phyloP scores from a whole-genome alignment of 2,888 invertebrate species.

The Tetrapedia diversipes region DNA sequence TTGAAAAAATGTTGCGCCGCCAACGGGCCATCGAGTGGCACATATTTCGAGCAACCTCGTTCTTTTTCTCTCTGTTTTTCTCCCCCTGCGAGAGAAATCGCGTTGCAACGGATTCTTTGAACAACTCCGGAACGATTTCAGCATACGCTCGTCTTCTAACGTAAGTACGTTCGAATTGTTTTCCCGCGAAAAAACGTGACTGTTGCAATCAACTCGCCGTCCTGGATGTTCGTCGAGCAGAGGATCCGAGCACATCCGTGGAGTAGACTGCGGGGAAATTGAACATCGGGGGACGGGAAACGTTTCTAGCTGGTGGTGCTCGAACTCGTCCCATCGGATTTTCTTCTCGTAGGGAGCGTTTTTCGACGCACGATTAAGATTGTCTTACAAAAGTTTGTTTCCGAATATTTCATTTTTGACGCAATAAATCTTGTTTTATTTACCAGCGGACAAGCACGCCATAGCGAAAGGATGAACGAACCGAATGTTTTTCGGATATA shows the following conservation, averaged over 20 bases:
- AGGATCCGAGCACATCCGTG: conserved; percentile 2
- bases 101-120: neutral
- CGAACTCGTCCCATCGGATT: neutral
- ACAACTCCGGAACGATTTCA: conserved; percentile 10
- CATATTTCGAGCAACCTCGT: conserved; percentile 46
- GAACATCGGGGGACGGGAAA: neutral
- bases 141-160: neutral
- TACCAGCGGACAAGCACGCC: no score
- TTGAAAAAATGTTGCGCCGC: conserved; percentile 56
- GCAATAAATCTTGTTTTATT: no score
- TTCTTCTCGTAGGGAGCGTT: neutral
- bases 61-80: conserved; percentile 32
- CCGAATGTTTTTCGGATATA: no score
- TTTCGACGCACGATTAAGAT: neutral
- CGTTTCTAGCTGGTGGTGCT: neutral
- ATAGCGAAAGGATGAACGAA: no score
- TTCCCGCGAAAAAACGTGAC: conserved; percentile 1
- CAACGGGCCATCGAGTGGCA: conserved; percentile 46
- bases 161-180: no score
- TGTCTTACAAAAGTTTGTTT: neutral
- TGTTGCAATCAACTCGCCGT: neutral
- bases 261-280: conserved; percentile 3
- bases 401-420: no score
- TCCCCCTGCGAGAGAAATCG: no score
- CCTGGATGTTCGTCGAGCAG: conserved; percentile 12